Conservation (phyloP, 2,888 invertebrate species). For the Trisateles emortualis region DNA sequence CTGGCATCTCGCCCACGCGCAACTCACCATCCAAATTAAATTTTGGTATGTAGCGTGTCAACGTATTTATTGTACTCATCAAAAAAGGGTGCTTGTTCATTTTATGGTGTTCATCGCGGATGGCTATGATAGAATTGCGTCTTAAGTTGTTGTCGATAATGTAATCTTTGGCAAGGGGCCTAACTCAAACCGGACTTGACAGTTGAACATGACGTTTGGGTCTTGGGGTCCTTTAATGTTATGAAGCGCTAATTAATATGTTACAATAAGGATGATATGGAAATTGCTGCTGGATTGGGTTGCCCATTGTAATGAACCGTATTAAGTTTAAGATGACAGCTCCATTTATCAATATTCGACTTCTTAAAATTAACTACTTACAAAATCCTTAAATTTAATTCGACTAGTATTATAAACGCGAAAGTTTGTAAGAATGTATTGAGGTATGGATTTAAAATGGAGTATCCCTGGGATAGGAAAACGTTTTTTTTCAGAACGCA, state of each 20-base stretch:
- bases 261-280: constrained; percentile 53
- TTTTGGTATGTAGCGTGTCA: constrained; percentile 62
- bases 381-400: too few species aligned
- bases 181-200: constrained; percentile 56
- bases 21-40: constrained; percentile 66
- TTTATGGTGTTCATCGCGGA: constrained; percentile 53
- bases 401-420: too few species aligned
- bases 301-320: constrained; percentile 52
- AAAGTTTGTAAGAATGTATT: too few species aligned
- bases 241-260: constrained; percentile 62
- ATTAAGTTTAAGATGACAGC: constrained; percentile 60
- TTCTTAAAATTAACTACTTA: background rate
- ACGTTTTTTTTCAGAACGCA: too few species aligned
- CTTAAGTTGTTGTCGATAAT: constrained; percentile 34
- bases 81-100: constrained; percentile 58
- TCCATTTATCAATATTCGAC: constrained; percentile 47
- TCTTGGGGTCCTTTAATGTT: constrained; percentile 53
- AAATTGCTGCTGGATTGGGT: constrained; percentile 47
- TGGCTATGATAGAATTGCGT: constrained; percentile 40
- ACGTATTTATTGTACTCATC: constrained; percentile 62
- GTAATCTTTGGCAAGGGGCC: constrained; percentile 52
- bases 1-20: constrained; percentile 66
- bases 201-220: constrained; percentile 55
- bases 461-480: too few species aligned
- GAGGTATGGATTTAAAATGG: too few species aligned